A percentile compares a stretch with the other conserved stretches of the same genome.
These are phyloP conservation scores for Typhlichthys eigenmanni DNA, from an alignment of 2,797 vertebrate species.

Conservation along the genomic window DNA sequence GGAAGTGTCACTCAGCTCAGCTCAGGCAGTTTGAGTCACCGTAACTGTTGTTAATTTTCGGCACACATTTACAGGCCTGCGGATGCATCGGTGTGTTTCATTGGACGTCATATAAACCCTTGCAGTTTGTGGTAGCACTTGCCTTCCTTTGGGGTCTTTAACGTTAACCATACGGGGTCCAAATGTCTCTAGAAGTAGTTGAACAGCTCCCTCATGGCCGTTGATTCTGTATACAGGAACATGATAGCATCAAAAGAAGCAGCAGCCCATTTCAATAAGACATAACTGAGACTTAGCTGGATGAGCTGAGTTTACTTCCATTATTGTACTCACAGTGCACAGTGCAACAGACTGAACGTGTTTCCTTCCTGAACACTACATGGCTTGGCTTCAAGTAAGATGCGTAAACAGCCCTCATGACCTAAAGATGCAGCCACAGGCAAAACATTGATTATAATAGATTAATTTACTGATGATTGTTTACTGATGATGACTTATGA, in stretches of 20 bases:
- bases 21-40: not conserved
- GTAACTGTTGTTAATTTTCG: not conserved
- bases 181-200: conserved; percentile 83
- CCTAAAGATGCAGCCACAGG: conserved; percentile 58
- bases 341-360: conserved; percentile 88
- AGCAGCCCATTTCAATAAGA: not conserved
- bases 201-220: conserved; percentile 83
- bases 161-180: conserved; percentile 85
- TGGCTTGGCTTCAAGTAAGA: conserved; percentile 90
- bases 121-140: conserved; percentile 28
- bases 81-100: no score
- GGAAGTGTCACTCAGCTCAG: no score
- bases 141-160: conserved; percentile 90
- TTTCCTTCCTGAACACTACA: conserved; percentile 86
- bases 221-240: conserved; percentile 75
- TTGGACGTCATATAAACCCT: no score
- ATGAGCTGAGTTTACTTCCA: not conserved
- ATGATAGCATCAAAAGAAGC: not conserved
- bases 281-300: not conserved
- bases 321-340: conserved; percentile 84
- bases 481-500: no score
- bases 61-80: no score
- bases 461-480: no score
- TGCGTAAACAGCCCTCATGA: conserved; percentile 88
- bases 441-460: not conserved